A percentile compares a stretch with the other conserved stretches of the same genome.
phyloP scores from a whole-genome alignment of 2,888 invertebrate species.

The Aethes cnicana region DNA sequence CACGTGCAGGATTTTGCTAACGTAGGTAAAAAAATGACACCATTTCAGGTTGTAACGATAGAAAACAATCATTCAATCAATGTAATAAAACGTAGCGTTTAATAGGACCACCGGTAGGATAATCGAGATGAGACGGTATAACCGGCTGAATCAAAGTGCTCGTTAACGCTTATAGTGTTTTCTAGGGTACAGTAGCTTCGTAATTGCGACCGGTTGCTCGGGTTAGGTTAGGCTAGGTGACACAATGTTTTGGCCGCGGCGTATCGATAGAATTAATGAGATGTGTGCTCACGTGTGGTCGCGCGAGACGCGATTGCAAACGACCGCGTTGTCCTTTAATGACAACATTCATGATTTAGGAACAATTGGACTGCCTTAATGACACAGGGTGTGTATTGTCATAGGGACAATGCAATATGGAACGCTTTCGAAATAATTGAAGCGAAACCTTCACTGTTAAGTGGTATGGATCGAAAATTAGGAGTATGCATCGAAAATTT shows the following conservation, averaged over 20 bases:
- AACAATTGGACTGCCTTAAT: slow-evolving; percentile 65
- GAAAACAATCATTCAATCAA: slow-evolving; percentile 23
- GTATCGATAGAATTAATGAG: slow-evolving; percentile 80
- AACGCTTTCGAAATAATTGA: background rate
- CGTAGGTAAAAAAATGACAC: background rate
- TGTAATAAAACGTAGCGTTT: slow-evolving; percentile 20
- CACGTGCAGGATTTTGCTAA: background rate
- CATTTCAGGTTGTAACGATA: background rate
- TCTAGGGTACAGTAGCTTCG: slow-evolving; percentile 45
- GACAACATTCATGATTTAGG: slow-evolving; percentile 60
- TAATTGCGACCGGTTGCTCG: slow-evolving; percentile 51
- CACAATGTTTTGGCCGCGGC: slow-evolving; percentile 72
- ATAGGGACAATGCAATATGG: slow-evolving; percentile 19
- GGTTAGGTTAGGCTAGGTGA: slow-evolving; percentile 65
- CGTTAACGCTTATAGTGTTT: slow-evolving; percentile 37
- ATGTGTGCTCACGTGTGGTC: slow-evolving; percentile 78
- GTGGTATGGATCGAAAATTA: too few species aligned
- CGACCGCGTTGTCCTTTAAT: slow-evolving; percentile 63
- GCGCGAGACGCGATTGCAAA: slow-evolving; percentile 62
- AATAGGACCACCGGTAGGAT: slow-evolving; percentile 29
- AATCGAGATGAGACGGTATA: background rate
- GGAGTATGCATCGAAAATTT: too few species aligned
- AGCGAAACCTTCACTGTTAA: too few species aligned
- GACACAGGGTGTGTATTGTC: slow-evolving; percentile 25
- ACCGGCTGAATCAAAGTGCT: slow-evolving; percentile 20